These are phyloP conservation scores for Myotis lucifugus DNA, from an alignment of 2,113 vertebrate genomes.

Conservation along the genomic window DNA sequence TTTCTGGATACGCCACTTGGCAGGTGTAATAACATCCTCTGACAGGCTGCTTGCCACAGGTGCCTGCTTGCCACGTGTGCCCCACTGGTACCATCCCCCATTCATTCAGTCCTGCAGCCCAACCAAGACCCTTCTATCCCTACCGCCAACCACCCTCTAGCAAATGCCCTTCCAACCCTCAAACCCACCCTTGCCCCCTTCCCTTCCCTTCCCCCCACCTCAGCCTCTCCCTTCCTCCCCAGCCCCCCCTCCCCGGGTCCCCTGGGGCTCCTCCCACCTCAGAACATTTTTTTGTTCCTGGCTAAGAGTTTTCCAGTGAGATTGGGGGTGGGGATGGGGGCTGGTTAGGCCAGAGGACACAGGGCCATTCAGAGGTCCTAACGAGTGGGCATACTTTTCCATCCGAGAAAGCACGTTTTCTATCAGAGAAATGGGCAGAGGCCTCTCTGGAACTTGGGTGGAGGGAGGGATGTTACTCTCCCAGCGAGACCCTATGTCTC, in stretches of 20 bases:
- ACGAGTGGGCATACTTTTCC: neutral
- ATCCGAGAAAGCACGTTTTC: slow-evolving; percentile 40
- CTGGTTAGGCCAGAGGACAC: neutral
- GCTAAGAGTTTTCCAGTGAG: slow-evolving; percentile 36
- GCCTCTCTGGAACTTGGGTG: slow-evolving; percentile 56
- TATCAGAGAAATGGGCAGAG: slow-evolving; percentile 56
- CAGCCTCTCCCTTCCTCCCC: neutral
- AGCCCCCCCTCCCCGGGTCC: neutral
- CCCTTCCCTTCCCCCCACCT: neutral
- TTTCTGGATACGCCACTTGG: slow-evolving; percentile 59
- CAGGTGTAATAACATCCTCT: slow-evolving; percentile 66
- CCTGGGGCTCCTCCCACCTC: slow-evolving; percentile 20
- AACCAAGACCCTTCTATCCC: neutral
- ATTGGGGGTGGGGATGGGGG: neutral
- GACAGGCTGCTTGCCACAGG: slow-evolving; percentile 72
- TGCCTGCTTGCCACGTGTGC: slow-evolving; percentile 47
- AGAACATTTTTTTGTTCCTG: slow-evolving; percentile 55
- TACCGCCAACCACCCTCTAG: neutral
- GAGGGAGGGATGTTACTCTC: neutral
- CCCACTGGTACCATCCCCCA: neutral
- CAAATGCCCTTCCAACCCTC: slow-evolving; percentile 18
- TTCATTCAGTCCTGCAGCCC: neutral
- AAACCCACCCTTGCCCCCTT: neutral
- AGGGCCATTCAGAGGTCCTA: neutral
- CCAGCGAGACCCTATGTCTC: neutral